Base-by-base conservation (phyloP, 2,888 invertebrate genomes). In the Punctoribates punctum region DNA sequence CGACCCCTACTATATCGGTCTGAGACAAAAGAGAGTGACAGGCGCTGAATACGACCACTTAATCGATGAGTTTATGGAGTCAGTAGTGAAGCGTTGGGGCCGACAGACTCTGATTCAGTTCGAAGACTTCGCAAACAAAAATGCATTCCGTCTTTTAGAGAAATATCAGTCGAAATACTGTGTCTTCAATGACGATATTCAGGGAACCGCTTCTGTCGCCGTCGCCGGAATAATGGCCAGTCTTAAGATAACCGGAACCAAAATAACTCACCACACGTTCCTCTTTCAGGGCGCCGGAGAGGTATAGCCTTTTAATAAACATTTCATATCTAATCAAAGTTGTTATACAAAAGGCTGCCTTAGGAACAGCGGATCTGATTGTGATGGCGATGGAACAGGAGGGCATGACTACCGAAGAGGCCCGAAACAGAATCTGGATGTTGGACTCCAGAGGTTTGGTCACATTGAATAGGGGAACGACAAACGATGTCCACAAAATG, bases 271-370 rank as follows among this genome's bases (percentile, higher is more conserved):
- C 25, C 92, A 96, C 83, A 89, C 88, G 34, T 89, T 97, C 81
- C 89, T 98, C 0, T 97, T 99, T 87, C 91, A 94, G 84, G 98
- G 98, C 20, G 98, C 98, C 73, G 98, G 98, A 78, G 97, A 97
- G 88, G 93, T 93, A 82, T 83, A 27, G 8, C 67, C 23, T 4
- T 20, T 51, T 46, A 72, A 15, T 29, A n/a, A 51, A 51, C 80
- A 9, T 81, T 83, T 76, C 65, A 27, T 67, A 13, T 42, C 42
- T 42, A 42, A 42, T 13, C 13, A 9, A 42, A 34, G 8, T 65
- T 67, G 6, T 73, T 57, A 8, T 27, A 54, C 27, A 83, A 13
- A 82, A 94, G 91, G 96, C 96, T 13, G 90, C 94, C 0, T 86
- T 96, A 13, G 99, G 98, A 78, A 98, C 99, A 82, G 98, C 98